Evolutionary conservation across 2,888 invertebrate genomes (phyloP).

Genomic region (Nycteola revayana): DNA sequence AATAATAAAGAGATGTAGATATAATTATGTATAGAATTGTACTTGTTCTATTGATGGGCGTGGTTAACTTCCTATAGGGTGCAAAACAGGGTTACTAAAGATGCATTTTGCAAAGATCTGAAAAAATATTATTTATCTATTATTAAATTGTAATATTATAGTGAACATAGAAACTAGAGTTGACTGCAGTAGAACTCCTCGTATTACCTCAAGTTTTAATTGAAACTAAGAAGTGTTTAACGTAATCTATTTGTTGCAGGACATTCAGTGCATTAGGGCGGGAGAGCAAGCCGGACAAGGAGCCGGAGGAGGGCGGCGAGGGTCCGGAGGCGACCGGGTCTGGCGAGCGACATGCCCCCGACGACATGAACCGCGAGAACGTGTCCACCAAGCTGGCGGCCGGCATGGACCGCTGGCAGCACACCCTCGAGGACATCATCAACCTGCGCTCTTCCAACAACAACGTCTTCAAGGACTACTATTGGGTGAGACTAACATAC

Average conservation of each 20-base stretch:
- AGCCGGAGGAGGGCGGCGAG: background rate
- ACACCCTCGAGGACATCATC: constrained; percentile 74
- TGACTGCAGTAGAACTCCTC: too few species aligned
- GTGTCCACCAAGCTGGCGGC: constrained; percentile 69
- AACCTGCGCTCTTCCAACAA: constrained; percentile 70
- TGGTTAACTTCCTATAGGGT: too few species aligned
- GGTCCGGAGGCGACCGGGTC: constrained; percentile 9
- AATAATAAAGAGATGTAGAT: too few species aligned
- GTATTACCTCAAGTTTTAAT: too few species aligned
- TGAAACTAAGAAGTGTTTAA: too few species aligned
- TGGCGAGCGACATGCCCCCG: constrained; percentile 47
- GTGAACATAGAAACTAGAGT: too few species aligned
- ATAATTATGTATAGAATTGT: too few species aligned
- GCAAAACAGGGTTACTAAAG: too few species aligned
- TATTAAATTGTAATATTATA: too few species aligned
- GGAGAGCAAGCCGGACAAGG: constrained; percentile 18
- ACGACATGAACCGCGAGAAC: constrained; percentile 69
- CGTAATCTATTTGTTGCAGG: constrained; percentile 42
- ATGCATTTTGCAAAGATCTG: too few species aligned
- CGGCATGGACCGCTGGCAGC: constrained; percentile 79
- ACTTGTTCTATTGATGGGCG: too few species aligned
- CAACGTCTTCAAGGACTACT: constrained; percentile 82
- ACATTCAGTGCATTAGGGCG: constrained; percentile 53
- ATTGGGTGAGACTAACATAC: constrained; percentile 79
- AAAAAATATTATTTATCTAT: too few species aligned